phyloP scores from a whole-genome alignment of 2,113 vertebrate species.

The Pelusios castaneus region DNA sequence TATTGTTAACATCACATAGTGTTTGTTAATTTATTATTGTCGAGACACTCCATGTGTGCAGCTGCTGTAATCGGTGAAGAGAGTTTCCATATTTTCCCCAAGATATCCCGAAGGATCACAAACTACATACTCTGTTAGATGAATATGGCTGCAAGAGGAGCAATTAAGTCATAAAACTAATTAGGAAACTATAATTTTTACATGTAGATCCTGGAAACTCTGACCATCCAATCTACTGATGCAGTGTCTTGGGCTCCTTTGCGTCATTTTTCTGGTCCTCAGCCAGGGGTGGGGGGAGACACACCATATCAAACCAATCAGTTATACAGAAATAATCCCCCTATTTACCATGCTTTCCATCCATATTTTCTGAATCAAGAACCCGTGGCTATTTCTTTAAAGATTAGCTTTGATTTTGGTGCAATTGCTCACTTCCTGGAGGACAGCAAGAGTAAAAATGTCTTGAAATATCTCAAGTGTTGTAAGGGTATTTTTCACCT shows the following conservation, averaged over 20 bases:
- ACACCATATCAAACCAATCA: not conserved
- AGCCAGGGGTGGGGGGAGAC: not conserved
- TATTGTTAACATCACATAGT: fast-evolving
- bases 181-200: not conserved
- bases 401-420: not conserved
- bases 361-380: not conserved
- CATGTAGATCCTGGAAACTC: not conserved
- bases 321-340: not conserved
- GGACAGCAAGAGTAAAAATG: fast-evolving
- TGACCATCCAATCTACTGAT: not conserved
- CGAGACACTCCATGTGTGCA: not conserved
- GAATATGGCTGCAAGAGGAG: not conserved
- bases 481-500: fast-evolving
- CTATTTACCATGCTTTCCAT: not conserved
- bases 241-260: not conserved
- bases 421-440: not conserved
- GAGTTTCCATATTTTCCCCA: not conserved
- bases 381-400: not conserved
- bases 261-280: not conserved
- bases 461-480: fast-evolving
- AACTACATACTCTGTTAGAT: not conserved
- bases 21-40: not conserved
- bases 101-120: not conserved
- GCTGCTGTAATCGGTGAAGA: fast-evolving
- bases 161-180: not conserved